Evolutionary conservation across 1,140 invertebrate genomes (phyloP).

Genomic region (Tetragonula clypearis): DNA sequence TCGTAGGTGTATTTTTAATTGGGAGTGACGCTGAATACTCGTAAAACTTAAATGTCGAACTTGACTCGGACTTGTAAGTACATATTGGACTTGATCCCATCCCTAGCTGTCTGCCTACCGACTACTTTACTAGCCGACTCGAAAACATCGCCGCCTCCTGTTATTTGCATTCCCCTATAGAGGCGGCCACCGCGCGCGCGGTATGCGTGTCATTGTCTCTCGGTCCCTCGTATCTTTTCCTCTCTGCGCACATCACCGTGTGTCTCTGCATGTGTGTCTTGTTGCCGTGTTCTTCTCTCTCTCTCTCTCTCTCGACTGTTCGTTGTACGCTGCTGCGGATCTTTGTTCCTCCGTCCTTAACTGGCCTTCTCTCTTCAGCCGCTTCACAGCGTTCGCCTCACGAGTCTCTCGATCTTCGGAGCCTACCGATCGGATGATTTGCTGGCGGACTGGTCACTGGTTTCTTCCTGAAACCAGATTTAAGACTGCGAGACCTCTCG

Average conservation of each 20-base stretch:
- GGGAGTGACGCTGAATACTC: too few species aligned
- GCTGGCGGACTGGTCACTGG: not conserved
- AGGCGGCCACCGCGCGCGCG: slow-evolving; percentile 54
- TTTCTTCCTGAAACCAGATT: not conserved
- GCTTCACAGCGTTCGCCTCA: not conserved
- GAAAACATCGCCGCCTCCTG: slow-evolving; percentile 80
- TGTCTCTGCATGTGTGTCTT: not conserved
- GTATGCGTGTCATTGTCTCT: slow-evolving; percentile 75
- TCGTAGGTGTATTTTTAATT: too few species aligned
- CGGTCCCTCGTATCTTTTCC: slow-evolving; percentile 36
- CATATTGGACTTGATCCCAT: too few species aligned
- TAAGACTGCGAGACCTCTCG: not conserved
- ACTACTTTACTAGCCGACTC: slow-evolving; percentile 78
- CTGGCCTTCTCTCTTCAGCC: slow-evolving; percentile 31
- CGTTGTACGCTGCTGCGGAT: not conserved
- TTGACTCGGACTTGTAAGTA: too few species aligned
- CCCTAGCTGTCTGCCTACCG: slow-evolving; percentile 53
- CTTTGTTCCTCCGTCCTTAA: slow-evolving; percentile 46
- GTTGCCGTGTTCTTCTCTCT: slow-evolving; percentile 1
- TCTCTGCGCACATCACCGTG: not conserved
- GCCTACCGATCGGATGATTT: not conserved
- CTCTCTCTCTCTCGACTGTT: not conserved
- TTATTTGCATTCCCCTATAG: slow-evolving; percentile 80
- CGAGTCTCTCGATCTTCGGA: slow-evolving; percentile 4
- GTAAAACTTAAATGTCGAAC: too few species aligned